Percentiles rank a stretch among this genome's conserved stretches.
phyloP scores from a whole-genome alignment of 2,797 vertebrate species.

The Coccyzus lansbergi region DNA sequence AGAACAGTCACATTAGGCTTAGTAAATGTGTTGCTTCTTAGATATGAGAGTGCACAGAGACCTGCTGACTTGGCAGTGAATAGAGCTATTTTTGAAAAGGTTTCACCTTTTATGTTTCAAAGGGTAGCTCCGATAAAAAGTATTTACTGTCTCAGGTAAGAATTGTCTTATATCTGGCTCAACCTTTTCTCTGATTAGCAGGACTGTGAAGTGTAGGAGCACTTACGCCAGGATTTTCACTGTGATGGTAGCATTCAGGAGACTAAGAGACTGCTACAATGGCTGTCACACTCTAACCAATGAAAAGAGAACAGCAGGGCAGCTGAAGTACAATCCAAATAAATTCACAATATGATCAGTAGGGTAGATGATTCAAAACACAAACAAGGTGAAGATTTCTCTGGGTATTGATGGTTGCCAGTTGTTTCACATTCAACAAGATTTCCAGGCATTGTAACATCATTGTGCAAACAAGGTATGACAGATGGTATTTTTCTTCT shows the following conservation, averaged over 20 bases:
- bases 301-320: background rate
- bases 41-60: background rate
- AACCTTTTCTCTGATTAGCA: background rate
- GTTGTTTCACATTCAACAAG: background rate
- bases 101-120: background rate
- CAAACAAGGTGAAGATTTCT: background rate
- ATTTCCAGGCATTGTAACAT: background rate
- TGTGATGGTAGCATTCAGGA: background rate
- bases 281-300: background rate
- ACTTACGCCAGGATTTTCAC: background rate
- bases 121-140: background rate
- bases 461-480: background rate
- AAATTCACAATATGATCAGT: background rate
- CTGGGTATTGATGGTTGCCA: accelerated
- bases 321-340: background rate
- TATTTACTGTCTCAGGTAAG: background rate
- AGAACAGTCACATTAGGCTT: background rate
- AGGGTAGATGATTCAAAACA: background rate
- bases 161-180: background rate
- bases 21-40: background rate
- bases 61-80: background rate
- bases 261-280: background rate
- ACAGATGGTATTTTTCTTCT: background rate
- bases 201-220: background rate
- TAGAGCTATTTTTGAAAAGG: background rate